Evolutionary conservation across 2,113 vertebrate species (phyloP).

Genomic region (Vidua macroura): DNA sequence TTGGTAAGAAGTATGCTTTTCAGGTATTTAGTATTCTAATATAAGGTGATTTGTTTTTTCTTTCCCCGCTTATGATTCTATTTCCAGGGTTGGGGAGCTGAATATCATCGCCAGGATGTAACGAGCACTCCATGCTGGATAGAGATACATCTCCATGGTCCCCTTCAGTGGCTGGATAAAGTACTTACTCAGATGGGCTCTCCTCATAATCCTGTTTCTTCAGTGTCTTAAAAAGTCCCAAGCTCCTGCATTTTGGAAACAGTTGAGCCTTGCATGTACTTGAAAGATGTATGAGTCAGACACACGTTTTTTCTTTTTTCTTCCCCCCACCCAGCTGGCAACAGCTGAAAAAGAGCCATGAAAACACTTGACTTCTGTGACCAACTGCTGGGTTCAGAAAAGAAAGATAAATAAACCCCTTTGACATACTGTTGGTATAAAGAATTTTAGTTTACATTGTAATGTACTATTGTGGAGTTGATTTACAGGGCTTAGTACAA

Average conservation of each 20-base stretch:
- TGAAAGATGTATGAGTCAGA: conserved; percentile 90
- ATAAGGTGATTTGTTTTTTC: neutral
- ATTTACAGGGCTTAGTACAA: conserved; percentile 60
- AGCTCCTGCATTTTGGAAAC: conserved; percentile 66
- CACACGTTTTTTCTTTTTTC: neutral
- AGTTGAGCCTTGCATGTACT: conserved; percentile 85
- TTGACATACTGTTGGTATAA: conserved; percentile 64
- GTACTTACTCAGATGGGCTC: conserved; percentile 99
- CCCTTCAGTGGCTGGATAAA: conserved; percentile 99
- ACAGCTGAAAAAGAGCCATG: conserved; percentile 82
- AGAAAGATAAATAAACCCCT: conserved; percentile 16
- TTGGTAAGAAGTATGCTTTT: neutral
- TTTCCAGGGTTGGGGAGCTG: conserved; percentile 95
- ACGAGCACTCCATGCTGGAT: conserved; percentile 99
- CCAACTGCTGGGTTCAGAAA: conserved; percentile 88
- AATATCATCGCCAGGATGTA: conserved; percentile 98
- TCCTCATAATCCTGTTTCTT: conserved; percentile 97
- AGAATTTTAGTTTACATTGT: conserved; percentile 81
- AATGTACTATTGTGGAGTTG: conserved; percentile 74
- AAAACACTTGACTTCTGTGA: conserved; percentile 94
- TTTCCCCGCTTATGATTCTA: neutral
- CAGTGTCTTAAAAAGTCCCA: conserved; percentile 85
- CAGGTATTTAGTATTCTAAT: neutral
- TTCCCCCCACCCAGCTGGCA: conserved; percentile 60
- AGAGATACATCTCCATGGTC: conserved; percentile 97